Base-by-base conservation (phyloP, 1,140 invertebrate genomes). In the Diorhabda elongata region DNA sequence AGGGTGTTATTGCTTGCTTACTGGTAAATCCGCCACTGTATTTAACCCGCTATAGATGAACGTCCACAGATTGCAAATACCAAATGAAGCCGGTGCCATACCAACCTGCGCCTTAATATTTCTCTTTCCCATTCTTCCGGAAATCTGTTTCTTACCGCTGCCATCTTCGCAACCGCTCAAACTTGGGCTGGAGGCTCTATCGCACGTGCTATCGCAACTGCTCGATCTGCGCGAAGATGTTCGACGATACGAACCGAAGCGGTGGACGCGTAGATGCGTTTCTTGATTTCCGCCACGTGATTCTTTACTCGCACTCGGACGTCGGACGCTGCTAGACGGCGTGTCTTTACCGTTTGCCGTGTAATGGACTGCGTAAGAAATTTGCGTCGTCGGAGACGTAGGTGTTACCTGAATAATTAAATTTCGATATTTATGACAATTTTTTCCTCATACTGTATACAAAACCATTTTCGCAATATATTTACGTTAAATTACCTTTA, bases 41-140 rank as follows among this genome's bases (percentile, higher is more conserved):
- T 52, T 52, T 52, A 52, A 52, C 47, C 47, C 47, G 47, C 47
- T 52, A 52, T 52, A 2, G 47, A 52, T 52, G 47, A 52, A 52
- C 6, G 47, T 52, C 47, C 47, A 52, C n/a, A 52, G n/a, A 52
- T 52, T 52, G 47, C 6, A 8, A 52, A 52, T 52, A 52, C 47
- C 47, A n/a, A 52, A 52, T 8, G 47, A 8, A 52, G 47, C 47
- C 2, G 47, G 47, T 8, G 47, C 47, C 47, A 52, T 62, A 52
- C 67, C 42, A 69, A 76, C 74, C 81, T 86, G 92, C 58, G 91
- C 91, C 84, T 93, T 95, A 77, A 91, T 94, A 83, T 96, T 92
- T 69, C 92, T 84, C 75, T 91, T 92, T 7, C 91, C 91, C 88
- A 94, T 92, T 75, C 88, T 79, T 47, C 84, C 87, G 44, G 89